Percentiles rank a stretch among this genome's conserved stretches.
Evolutionary conservation across 2,888 invertebrate genomes (phyloP).

Genomic region (Athrips mouffetella): DNA sequence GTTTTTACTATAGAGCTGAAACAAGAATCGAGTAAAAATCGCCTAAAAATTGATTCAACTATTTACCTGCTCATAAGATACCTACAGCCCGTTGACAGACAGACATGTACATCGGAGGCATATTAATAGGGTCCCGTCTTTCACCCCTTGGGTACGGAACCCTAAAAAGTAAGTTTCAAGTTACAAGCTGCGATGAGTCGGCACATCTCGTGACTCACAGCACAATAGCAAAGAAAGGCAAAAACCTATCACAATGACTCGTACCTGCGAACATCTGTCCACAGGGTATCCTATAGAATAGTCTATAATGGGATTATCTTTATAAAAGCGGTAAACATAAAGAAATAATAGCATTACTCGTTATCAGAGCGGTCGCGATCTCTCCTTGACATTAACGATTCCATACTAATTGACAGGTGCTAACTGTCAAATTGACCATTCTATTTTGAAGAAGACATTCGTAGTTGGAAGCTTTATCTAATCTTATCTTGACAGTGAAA

Average conservation of each 20-base stretch:
- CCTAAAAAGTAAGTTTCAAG: not conserved
- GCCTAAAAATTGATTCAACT: no score
- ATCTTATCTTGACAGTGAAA: no score
- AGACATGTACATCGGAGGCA: no score
- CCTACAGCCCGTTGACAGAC: no score
- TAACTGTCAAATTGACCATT: constrained; percentile 10
- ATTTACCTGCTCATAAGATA: no score
- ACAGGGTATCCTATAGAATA: not conserved
- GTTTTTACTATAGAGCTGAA: no score
- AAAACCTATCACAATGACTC: constrained; percentile 20
- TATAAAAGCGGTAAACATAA: constrained; percentile 36
- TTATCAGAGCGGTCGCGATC: constrained; percentile 6
- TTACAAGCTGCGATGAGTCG: not conserved
- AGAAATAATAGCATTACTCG: constrained; percentile 26
- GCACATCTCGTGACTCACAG: not conserved
- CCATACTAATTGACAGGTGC: constrained; percentile 54
- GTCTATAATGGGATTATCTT: constrained; percentile 20
- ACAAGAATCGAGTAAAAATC: no score
- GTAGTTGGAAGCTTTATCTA: not conserved
- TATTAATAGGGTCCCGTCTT: no score
- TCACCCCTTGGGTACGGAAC: no score
- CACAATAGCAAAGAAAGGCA: constrained; percentile 15
- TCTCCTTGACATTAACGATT: constrained; percentile 36
- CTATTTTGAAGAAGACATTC: not conserved
- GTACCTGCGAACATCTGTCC: constrained; percentile 3